phyloP scores from a whole-genome alignment of 2,888 invertebrate species.

The Marronus borbonicus region DNA sequence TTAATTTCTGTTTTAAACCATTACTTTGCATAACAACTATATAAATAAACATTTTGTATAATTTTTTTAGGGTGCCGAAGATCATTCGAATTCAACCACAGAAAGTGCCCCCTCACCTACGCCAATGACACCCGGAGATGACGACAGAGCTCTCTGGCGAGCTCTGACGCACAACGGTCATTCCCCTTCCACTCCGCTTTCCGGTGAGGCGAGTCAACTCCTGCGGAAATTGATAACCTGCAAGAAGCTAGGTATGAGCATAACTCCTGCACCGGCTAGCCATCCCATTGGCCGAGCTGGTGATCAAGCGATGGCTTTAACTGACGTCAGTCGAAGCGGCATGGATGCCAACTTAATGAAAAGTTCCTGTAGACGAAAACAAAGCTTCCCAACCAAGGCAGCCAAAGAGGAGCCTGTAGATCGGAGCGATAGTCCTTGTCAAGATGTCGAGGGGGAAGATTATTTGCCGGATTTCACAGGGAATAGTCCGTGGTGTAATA shows the following conservation, averaged over 20 bases:
- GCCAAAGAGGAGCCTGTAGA: constrained; percentile 56
- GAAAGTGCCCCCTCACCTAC: constrained; percentile 65
- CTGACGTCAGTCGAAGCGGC: constrained; percentile 42
- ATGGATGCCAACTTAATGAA: constrained; percentile 49
- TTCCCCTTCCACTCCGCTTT: constrained; percentile 66
- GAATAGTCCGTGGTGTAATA: constrained; percentile 69
- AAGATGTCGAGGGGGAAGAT: constrained; percentile 58
- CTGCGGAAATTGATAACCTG: constrained; percentile 84
- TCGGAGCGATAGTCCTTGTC: constrained; percentile 58
- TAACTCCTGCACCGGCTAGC: constrained; percentile 71
- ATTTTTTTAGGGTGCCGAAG: constrained; percentile 64
- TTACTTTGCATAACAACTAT: no score
- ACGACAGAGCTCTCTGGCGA: constrained; percentile 73
- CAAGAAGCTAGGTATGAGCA: constrained; percentile 79
- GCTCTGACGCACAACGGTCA: constrained; percentile 74
- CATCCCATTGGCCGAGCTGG: not conserved
- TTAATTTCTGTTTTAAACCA: no score
- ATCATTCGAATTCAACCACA: constrained; percentile 68
- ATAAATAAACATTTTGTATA: not conserved
- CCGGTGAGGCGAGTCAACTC: constrained; percentile 83
- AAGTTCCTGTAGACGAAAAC: constrained; percentile 82
- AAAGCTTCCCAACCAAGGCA: constrained; percentile 85
- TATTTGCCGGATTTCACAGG: constrained; percentile 67
- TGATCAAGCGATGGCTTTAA: constrained; percentile 20
- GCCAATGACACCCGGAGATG: constrained; percentile 63